Evolutionary conservation across 2,113 vertebrate genomes (phyloP), one percentile per base, ranked within the genome.

Genomic region (Salvelinus fontinalis): DNA sequence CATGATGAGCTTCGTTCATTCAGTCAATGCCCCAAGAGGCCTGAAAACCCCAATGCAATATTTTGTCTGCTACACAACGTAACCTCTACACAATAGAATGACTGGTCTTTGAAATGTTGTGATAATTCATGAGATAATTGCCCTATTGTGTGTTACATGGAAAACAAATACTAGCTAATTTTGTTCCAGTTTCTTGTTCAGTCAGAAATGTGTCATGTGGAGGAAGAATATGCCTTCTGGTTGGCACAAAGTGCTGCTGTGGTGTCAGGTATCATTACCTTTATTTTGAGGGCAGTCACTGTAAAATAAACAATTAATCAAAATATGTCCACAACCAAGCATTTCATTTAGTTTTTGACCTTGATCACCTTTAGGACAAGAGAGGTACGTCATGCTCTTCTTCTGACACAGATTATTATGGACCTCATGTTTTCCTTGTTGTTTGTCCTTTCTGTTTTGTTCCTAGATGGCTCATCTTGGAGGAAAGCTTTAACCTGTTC

Each of bases 201-300:
- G 31, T 78, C 51, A 67, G 1, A 16, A 12, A 14, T 11, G 20
- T 75, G 65, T 51, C 65, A 68, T 34, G 66, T n/a, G 44, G n/a
- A 16, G 60, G 13, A 18, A 16, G 39, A 67, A 54, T n/a, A 12
- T 73, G 54, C 51, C 67, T 31, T 16, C 27, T 67, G 26, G 27
- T 67, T 29, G 26, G 8, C 16, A 68, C 29, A 18, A 3, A 5
- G 26, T 20, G 18, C 16, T 68, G 31, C 2, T n/a, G 66, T 76
- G 29, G 29, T 26, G 64, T 13, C 34, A 34, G 62, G 14, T 76
- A 64, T 69, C 70, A 81, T 44, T 54, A 75, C 60, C 49, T 69
- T 73, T 73, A 48, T 62, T 80, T 75, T 66, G 48, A 48, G 69
- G 71, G 70, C 70, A 80, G 79, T 67, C 74, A 73, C 69, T 68